These are phyloP conservation scores for Prenolepis imparis DNA, from an alignment of 2,888 invertebrate genomes.

Conservation along the genomic window DNA sequence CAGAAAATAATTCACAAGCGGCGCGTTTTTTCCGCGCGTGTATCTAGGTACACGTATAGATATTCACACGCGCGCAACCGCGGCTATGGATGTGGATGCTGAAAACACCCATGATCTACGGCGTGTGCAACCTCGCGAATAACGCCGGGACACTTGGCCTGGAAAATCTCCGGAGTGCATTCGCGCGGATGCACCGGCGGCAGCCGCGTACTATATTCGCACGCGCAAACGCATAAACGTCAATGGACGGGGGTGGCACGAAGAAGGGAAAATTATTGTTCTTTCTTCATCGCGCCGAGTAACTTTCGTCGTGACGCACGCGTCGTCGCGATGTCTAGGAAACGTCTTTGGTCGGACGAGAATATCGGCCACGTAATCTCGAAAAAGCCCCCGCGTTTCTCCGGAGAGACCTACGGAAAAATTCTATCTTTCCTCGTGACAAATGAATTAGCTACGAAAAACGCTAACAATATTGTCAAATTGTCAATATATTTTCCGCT, in stretches of 20 bases:
- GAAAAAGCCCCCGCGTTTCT: not conserved
- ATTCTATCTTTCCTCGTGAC: not conserved
- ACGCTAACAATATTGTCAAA: conserved; percentile 22
- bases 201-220: conserved; percentile 30
- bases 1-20: conserved; percentile 79
- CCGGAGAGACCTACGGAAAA: conserved; percentile 18
- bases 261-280: conserved; percentile 22
- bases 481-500: not conserved
- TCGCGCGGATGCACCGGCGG: conserved; percentile 52
- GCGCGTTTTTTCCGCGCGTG: conserved; percentile 63
- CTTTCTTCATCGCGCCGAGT: conserved; percentile 25
- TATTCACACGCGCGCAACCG: not conserved
- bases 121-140: conserved; percentile 66
- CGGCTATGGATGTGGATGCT: conserved; percentile 50
- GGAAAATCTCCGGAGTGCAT: conserved; percentile 69
- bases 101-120: conserved; percentile 75
- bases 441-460: not conserved
- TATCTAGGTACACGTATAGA: not conserved
- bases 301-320: conserved; percentile 43
- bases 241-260: conserved; percentile 12
- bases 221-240: conserved; percentile 34
- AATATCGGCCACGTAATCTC: conserved; percentile 41
- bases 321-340: not conserved
- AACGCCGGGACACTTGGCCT: conserved; percentile 66
- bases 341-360: conserved; percentile 2